These are phyloP conservation scores for Heliocidaris tuberculata DNA, from an alignment of 35 echinoderm and acorn worm species.

Conservation along the genomic window DNA sequence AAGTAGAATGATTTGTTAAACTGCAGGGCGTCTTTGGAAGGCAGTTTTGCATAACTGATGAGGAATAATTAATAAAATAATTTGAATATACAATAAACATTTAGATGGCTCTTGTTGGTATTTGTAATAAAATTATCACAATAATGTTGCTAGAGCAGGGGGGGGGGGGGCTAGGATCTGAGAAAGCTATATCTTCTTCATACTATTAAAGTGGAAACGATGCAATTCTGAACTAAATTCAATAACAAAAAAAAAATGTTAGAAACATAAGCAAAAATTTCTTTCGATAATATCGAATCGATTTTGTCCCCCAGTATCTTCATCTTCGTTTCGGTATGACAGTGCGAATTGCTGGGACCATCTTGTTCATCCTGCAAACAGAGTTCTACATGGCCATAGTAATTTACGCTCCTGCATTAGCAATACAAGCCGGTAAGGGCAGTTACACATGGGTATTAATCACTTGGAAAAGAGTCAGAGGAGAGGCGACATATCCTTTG, in stretches of 20 bases:
- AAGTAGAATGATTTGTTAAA: too few species aligned
- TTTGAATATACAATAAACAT: too few species aligned
- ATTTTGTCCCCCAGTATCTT: conserved; percentile 57
- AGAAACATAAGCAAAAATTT: background rate
- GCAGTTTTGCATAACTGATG: too few species aligned
- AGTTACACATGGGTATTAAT: background rate
- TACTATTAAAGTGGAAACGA: background rate
- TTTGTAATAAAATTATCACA: too few species aligned
- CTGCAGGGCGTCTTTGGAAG: too few species aligned
- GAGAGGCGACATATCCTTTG: background rate
- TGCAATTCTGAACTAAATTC: background rate
- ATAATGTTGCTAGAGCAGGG: too few species aligned
- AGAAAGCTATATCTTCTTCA: too few species aligned
- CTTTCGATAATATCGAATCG: background rate
- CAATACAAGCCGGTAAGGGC: conserved; percentile 65
- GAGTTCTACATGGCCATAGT: conserved; percentile 83
- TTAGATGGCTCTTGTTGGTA: too few species aligned
- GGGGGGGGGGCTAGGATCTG: too few species aligned
- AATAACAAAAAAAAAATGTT: background rate
- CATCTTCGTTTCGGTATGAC: conserved; percentile 61
- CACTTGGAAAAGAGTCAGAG: background rate
- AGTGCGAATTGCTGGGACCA: conserved; percentile 59
- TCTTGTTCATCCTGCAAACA: conserved; percentile 77
- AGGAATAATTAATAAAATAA: too few species aligned
- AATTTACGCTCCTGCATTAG: conserved; percentile 72